Conservation (phyloP, 2,113 vertebrate species). For the Danionella cerebrum region DNA sequence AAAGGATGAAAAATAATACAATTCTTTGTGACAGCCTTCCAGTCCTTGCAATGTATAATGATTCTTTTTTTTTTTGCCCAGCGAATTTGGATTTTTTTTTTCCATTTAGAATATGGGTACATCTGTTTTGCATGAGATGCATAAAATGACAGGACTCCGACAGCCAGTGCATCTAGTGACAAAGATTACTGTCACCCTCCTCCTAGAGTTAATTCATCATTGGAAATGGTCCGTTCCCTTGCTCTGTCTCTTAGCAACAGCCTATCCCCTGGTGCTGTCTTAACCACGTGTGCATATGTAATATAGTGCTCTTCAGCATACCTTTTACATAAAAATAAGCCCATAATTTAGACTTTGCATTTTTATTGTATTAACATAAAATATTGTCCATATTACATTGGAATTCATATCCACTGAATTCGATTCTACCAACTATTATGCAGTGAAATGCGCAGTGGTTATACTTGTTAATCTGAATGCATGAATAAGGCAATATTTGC, state of each 20-base stretch:
- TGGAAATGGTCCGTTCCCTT: conserved; percentile 82
- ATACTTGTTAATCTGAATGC: conserved; percentile 65
- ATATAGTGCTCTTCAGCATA: conserved; percentile 75
- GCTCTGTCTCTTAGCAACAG: conserved; percentile 95
- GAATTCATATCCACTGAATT: conserved; percentile 69
- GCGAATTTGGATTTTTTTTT: conserved; percentile 53
- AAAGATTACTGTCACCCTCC: conserved; percentile 85
- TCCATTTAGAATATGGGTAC: conserved; percentile 75
- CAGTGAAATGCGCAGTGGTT: conserved; percentile 53
- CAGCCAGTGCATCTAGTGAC: conserved; percentile 93
- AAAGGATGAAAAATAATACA: conserved; percentile 74
- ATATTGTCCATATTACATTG: conserved; percentile 63
- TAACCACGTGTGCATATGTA: conserved; percentile 71
- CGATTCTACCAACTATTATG: conserved; percentile 63
- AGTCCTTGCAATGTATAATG: conserved; percentile 67
- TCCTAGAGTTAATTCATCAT: conserved; percentile 95
- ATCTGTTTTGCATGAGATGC: conserved; percentile 96
- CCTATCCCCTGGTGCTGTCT: conserved; percentile 72
- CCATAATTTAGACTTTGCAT: conserved; percentile 75
- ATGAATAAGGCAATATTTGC: conserved; percentile 63
- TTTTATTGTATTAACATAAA: conserved; percentile 81
- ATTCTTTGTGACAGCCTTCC: conserved; percentile 71
- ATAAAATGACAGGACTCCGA: conserved; percentile 95
- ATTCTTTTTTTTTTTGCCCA: conserved; percentile 58
- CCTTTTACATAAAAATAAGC: conserved; percentile 75